Conservation (phyloP, 1,140 invertebrate species). For the Physella acuta region DNA sequence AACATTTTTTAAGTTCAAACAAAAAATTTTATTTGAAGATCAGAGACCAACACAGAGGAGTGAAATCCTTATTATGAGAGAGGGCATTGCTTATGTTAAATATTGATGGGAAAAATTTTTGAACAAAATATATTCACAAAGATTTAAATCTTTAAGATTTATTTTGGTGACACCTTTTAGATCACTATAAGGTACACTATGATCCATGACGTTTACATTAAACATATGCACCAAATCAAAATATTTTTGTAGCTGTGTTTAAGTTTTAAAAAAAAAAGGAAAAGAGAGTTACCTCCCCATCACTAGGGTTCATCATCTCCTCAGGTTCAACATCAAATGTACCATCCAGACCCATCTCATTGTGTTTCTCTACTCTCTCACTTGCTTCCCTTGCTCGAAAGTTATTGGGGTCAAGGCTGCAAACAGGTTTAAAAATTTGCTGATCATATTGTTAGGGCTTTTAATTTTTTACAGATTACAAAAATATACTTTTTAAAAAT, state of each 20-base stretch:
- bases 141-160: background rate
- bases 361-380: conserved; percentile 69
- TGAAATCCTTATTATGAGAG: too few relatives aligned
- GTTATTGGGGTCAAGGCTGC: conserved; percentile 72
- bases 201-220: background rate
- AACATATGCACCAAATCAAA: too few relatives aligned
- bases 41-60: too few relatives aligned
- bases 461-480: background rate
- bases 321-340: conserved; percentile 65
- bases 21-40: too few relatives aligned
- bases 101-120: background rate
- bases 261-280: background rate
- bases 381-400: conserved; percentile 71
- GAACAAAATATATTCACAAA: background rate
- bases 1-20: too few relatives aligned
- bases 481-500: background rate
- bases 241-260: background rate
- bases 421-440: conserved; percentile 17
- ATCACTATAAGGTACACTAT: background rate
- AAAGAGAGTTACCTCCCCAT: conserved; percentile 41
- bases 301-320: conserved; percentile 57
- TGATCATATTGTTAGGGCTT: background rate
- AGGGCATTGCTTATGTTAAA: too few relatives aligned
- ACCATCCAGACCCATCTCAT: conserved; percentile 64
- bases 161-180: background rate